phyloP scores from a whole-genome alignment of 2,888 invertebrate species.

The Perizoma flavofasciatum region DNA sequence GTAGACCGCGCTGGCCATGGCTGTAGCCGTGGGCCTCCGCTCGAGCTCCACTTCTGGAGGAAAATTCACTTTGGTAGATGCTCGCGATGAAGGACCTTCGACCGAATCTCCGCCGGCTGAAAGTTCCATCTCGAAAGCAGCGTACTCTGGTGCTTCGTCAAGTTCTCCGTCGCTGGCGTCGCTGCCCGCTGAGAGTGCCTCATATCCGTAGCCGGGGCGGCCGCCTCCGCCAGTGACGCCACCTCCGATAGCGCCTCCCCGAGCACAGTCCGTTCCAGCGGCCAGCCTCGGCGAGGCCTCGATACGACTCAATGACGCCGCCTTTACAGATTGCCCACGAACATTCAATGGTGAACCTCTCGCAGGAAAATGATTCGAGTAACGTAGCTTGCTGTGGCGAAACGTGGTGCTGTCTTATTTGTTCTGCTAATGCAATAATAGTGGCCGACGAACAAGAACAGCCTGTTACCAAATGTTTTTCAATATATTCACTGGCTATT shows the following conservation, averaged over 20 bases:
- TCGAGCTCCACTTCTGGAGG: constrained; percentile 83
- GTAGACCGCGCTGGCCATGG: constrained; percentile 72
- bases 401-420: constrained; percentile 74
- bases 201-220: constrained; percentile 80
- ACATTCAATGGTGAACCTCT: constrained; percentile 67
- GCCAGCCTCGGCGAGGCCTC: constrained; percentile 73
- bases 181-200: constrained; percentile 77
- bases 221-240: constrained; percentile 69
- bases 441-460: constrained; percentile 15
- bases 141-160: constrained; percentile 72
- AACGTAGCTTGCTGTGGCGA: constrained; percentile 79
- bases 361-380: constrained; percentile 70
- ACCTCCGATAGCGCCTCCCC: constrained; percentile 53
- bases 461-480: constrained; percentile 27
- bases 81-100: constrained; percentile 73
- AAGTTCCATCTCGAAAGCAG: constrained; percentile 75
- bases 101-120: constrained; percentile 72
- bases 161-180: constrained; percentile 77
- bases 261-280: constrained; percentile 64
- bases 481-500: constrained; percentile 34
- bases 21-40: constrained; percentile 71
- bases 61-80: constrained; percentile 87
- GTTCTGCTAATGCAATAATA: constrained; percentile 37
- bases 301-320: constrained; percentile 77
- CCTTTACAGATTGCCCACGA: constrained; percentile 68